Percentiles rank a stretch among this genome's conserved stretches.
These are phyloP conservation scores for Ochropleura leucogaster DNA, from an alignment of 2,888 invertebrate species.

Conservation along the genomic window DNA sequence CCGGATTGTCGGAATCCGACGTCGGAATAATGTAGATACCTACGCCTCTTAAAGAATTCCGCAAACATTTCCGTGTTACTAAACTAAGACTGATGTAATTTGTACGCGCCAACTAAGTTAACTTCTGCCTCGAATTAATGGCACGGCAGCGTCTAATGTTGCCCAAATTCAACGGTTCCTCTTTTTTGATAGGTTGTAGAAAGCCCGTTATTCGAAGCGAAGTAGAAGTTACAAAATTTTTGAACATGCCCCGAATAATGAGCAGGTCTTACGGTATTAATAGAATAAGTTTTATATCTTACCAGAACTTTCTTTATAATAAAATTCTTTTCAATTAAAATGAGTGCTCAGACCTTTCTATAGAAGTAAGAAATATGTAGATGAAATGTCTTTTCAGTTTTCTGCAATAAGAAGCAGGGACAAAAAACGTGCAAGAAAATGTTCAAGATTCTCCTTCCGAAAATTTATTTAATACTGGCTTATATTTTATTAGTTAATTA, in stretches of 20 bases:
- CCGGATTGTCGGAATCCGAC: conserved; percentile 74
- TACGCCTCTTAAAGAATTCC: conserved; percentile 76
- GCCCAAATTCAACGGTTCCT: conserved; percentile 71
- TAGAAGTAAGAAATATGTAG: conserved; percentile 27
- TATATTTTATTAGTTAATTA: conserved; percentile 59
- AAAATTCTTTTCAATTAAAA: conserved; percentile 51
- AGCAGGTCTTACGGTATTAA: conserved; percentile 64
- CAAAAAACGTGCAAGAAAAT: conserved; percentile 25
- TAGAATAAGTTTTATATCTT: conserved; percentile 69
- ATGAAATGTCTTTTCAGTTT: conserved; percentile 25
- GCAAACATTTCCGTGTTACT: conserved; percentile 77
- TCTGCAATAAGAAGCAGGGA: conserved; percentile 3
- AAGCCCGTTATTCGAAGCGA: conserved; percentile 62
- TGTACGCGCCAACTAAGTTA: conserved; percentile 78
- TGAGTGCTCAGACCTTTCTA: conserved; percentile 15
- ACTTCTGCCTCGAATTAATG: conserved; percentile 82
- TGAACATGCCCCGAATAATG: conserved; percentile 72
- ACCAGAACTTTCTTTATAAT: conserved; percentile 34
- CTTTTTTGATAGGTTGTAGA: conserved; percentile 69
- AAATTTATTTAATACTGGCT: conserved; percentile 50
- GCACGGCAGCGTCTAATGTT: conserved; percentile 74
- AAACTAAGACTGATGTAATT: conserved; percentile 84
- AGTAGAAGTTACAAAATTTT: conserved; percentile 67
- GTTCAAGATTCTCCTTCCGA: conserved; percentile 11
- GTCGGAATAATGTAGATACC: conserved; percentile 71